phyloP scores from a whole-genome alignment of 2,113 vertebrate genomes.

The Forbesichthys papilliferus region DNA sequence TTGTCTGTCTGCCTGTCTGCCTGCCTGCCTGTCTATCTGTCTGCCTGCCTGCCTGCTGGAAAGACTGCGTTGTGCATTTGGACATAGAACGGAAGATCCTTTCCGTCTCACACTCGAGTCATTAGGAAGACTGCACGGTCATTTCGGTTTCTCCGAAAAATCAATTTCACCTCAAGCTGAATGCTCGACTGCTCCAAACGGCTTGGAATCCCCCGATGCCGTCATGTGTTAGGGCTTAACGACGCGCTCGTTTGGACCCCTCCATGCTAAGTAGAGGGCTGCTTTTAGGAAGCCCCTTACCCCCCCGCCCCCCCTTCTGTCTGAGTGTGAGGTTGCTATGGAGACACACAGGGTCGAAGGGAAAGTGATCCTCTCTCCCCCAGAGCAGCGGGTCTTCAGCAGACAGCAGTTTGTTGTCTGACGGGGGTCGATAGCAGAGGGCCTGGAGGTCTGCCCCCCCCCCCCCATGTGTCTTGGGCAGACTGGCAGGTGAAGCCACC shows the following conservation, averaged over 20 bases:
- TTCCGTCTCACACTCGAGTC: slow-evolving; percentile 72
- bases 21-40: too few species aligned
- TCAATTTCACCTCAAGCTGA: slow-evolving; percentile 63
- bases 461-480: background rate
- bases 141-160: slow-evolving; percentile 70
- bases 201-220: slow-evolving; percentile 54
- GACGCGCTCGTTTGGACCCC: slow-evolving; percentile 62
- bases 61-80: slow-evolving; percentile 54
- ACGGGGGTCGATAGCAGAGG: too few species aligned
- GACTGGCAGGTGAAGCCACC: slow-evolving; percentile 58
- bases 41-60: slow-evolving; percentile 45
- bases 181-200: slow-evolving; percentile 60
- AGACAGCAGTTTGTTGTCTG: too few species aligned
- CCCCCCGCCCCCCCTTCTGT: slow-evolving; percentile 50
- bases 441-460: too few species aligned
- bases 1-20: too few species aligned
- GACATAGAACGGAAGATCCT: slow-evolving; percentile 58
- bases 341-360: slow-evolving; percentile 67
- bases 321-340: slow-evolving; percentile 60
- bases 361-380: slow-evolving; percentile 66
- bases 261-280: slow-evolving; percentile 49
- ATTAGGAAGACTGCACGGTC: slow-evolving; percentile 68
- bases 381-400: slow-evolving; percentile 59
- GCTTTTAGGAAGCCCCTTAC: slow-evolving; percentile 38
- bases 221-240: slow-evolving; percentile 75